These are phyloP conservation scores for Eledone cirrhosa DNA, from an alignment of 2,888 invertebrate species.

Conservation along the genomic window DNA sequence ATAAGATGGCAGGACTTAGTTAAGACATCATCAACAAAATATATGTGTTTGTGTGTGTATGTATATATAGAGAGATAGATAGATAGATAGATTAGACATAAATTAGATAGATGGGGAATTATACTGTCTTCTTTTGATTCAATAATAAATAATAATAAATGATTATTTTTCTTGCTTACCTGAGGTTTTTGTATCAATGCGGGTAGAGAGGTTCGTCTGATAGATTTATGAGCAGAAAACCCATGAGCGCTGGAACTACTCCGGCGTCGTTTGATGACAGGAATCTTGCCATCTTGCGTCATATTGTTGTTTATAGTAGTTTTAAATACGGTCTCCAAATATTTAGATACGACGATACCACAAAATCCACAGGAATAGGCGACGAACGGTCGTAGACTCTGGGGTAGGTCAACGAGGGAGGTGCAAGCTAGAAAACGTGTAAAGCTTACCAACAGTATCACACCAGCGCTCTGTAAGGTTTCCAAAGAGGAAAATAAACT, in stretches of 20 bases:
- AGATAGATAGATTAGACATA: not conserved
- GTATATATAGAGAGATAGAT: not conserved
- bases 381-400: conserved; percentile 56
- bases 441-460: conserved; percentile 60
- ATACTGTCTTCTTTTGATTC: not conserved
- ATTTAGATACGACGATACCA: conserved; percentile 63
- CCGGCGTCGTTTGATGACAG: conserved; percentile 61
- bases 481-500: conserved; percentile 63
- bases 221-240: conserved; percentile 56
- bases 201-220: conserved; percentile 65
- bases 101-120: not conserved
- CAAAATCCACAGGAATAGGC: conserved; percentile 62
- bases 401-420: conserved; percentile 56
- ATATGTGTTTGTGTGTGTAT: not conserved
- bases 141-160: not conserved
- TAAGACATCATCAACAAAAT: not conserved
- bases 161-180: conserved; percentile 40
- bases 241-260: conserved; percentile 61
- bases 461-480: conserved; percentile 57
- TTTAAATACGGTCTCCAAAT: conserved; percentile 63
- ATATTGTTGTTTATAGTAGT: conserved; percentile 59
- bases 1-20: not conserved
- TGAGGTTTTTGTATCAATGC: conserved; percentile 64
- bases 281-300: conserved; percentile 63
- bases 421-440: conserved; percentile 62